Conservation (phyloP, 2,888 invertebrate genomes). For the Mallateleia sp. region DNA sequence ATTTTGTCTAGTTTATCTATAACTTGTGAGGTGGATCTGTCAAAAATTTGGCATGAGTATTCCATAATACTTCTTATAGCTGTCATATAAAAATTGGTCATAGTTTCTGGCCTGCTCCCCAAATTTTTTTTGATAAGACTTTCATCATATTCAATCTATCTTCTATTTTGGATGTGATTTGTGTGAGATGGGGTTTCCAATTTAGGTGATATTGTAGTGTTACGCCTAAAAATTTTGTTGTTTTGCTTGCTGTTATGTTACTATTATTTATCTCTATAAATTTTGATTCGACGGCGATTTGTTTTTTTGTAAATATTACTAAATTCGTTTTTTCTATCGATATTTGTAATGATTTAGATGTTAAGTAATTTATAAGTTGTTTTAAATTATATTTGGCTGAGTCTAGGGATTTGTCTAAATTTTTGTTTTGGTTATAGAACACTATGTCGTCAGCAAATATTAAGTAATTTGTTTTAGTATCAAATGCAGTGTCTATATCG, state of each 20-base stretch:
- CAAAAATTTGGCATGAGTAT: conserved; percentile 15
- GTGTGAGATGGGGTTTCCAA: conserved; percentile 33
- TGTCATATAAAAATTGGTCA: conserved; percentile 1
- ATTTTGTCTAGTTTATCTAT: background rate
- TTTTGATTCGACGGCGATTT: no score
- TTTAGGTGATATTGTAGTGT: conserved; percentile 25
- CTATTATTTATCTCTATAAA: no score
- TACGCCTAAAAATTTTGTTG: conserved; percentile 7
- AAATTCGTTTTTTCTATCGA: no score
- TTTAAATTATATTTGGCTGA: background rate
- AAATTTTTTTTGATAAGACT: background rate
- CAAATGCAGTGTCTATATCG: background rate
- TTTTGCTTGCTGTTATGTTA: no score
- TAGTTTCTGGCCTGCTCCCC: conserved; percentile 16
- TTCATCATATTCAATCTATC: conserved; percentile 45
- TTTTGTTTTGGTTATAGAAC: background rate
- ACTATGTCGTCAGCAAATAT: background rate
- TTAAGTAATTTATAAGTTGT: no score
- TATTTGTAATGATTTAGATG: no score
- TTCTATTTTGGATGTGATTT: background rate
- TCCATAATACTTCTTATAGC: conserved; percentile 12
- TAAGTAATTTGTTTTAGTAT: background rate
- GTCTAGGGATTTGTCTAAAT: no score
- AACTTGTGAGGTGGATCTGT: background rate
- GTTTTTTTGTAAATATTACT: no score